These are phyloP conservation scores for Trogon melanurus DNA, from an alignment of 2,113 vertebrate genomes.

Conservation along the genomic window DNA sequence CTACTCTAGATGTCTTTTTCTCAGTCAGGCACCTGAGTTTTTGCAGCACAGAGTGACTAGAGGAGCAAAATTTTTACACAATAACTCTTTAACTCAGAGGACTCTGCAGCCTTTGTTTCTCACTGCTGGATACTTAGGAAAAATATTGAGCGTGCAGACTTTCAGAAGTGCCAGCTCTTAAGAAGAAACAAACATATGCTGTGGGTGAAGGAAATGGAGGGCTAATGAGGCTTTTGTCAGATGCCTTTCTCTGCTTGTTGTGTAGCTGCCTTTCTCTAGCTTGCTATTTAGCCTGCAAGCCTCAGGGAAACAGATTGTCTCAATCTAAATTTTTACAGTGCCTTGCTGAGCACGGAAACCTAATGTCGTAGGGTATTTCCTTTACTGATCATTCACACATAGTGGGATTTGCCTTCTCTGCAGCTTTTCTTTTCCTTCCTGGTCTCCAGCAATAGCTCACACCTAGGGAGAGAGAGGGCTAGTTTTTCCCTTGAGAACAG, in stretches of 20 bases:
- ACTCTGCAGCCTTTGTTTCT: not conserved
- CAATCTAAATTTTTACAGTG: not conserved
- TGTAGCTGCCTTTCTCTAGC: not conserved
- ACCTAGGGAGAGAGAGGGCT: not conserved
- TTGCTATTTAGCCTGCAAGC: not conserved
- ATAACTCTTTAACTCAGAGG: not conserved
- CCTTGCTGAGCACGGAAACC: not conserved
- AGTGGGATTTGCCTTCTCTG: not conserved
- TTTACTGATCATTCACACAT: not conserved
- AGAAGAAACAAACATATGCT: not conserved
- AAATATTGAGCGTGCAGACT: not conserved
- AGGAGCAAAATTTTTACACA: not conserved
- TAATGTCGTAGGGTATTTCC: not conserved
- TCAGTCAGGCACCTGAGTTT: not conserved
- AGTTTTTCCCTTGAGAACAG: not conserved
- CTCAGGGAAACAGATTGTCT: not conserved
- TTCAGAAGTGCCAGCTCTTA: not conserved
- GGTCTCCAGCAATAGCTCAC: not conserved
- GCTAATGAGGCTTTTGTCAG: slow-evolving; percentile 27
- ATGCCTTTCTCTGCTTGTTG: not conserved
- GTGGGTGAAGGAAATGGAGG: not conserved
- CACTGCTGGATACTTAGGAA: not conserved
- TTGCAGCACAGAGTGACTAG: not conserved
- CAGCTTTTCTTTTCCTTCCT: not conserved
- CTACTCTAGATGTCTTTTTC: not conserved